Evolutionary conservation across 2,113 vertebrate genomes (phyloP).

Genomic region (Etheostoma spectabile): DNA sequence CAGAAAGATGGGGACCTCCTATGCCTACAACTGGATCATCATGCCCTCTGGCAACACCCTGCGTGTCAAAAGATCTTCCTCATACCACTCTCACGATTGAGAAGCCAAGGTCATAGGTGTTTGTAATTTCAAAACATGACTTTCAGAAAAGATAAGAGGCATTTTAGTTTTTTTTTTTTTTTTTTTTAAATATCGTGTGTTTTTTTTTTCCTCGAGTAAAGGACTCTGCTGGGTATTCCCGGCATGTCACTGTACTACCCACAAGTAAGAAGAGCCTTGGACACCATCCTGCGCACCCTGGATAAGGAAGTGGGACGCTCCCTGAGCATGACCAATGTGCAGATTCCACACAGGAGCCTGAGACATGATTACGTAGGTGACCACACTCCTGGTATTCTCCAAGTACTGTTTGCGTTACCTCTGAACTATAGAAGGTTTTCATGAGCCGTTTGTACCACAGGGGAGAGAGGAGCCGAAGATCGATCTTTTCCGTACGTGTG

Average conservation of each 20-base stretch:
- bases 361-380: conserved; percentile 99
- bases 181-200: neutral
- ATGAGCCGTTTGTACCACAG: conserved; percentile 78
- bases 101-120: conserved; percentile 98
- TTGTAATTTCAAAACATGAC: neutral
- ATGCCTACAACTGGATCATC: conserved; percentile 98
- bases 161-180: neutral
- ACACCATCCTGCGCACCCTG: conserved; percentile 95
- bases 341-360: conserved; percentile 99
- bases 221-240: conserved; percentile 61
- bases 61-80: conserved; percentile 99
- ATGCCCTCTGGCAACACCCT: conserved; percentile 99
- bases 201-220: neutral
- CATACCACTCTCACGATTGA: conserved; percentile 96
- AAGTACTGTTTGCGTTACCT: neutral
- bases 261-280: conserved; percentile 96
- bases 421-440: conserved; percentile 3
- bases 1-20: conserved; percentile 98
- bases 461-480: conserved; percentile 98
- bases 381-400: neutral
- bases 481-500: conserved; percentile 97
- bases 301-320: conserved; percentile 99
- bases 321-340: conserved; percentile 98
- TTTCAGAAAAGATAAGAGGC: neutral
- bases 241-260: conserved; percentile 99